Percentiles rank a stretch among this genome's conserved stretches.
These are phyloP conservation scores for Tenebrosternarchus preto DNA, from an alignment of 2,113 vertebrate genomes.

Conservation along the genomic window DNA sequence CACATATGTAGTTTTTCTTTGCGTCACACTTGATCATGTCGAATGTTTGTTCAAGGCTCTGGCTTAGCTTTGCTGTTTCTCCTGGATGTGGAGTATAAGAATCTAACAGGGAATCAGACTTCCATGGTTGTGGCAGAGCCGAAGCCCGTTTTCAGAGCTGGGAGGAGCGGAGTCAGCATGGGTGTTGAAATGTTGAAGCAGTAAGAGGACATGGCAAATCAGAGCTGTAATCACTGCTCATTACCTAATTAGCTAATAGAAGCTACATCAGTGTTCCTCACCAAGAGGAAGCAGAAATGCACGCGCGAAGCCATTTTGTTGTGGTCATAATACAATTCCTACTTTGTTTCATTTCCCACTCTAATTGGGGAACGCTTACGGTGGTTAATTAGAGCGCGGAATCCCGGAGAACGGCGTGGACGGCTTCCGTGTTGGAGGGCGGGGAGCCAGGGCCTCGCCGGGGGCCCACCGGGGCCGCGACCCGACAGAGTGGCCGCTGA, in stretches of 20 bases:
- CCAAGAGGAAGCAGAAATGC: constrained; percentile 20
- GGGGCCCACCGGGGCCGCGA: constrained; percentile 38
- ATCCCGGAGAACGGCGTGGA: not conserved
- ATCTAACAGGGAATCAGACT: too few relatives aligned
- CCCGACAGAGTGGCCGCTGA: constrained; percentile 61
- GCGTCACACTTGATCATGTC: not conserved
- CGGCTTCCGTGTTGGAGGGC: too few relatives aligned
- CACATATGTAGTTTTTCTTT: not conserved
- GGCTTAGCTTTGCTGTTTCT: not conserved
- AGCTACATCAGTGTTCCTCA: constrained; percentile 64
- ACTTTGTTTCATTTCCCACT: constrained; percentile 35
- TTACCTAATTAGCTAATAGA: constrained; percentile 74
- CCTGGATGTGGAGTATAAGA: not conserved
- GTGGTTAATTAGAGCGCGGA: constrained; percentile 27
- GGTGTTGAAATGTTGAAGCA: not conserved
- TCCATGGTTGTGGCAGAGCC: too few relatives aligned
- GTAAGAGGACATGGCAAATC: constrained; percentile 48
- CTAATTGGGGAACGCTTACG: constrained; percentile 22
- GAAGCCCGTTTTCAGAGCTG: not conserved
- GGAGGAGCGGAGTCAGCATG: constrained; percentile 11
- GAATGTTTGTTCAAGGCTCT: too few relatives aligned
- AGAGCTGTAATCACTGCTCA: constrained; percentile 71
- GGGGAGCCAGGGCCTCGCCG: constrained; percentile 52
- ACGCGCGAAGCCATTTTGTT: constrained; percentile 6
- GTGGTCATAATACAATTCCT: constrained; percentile 25